Evolutionary conservation across 37 sponge, comb jelly and placozoan species (phyloP), one percentile per base, ranked within the genome.

Genomic region (Dysidea cf. avara): DNA sequence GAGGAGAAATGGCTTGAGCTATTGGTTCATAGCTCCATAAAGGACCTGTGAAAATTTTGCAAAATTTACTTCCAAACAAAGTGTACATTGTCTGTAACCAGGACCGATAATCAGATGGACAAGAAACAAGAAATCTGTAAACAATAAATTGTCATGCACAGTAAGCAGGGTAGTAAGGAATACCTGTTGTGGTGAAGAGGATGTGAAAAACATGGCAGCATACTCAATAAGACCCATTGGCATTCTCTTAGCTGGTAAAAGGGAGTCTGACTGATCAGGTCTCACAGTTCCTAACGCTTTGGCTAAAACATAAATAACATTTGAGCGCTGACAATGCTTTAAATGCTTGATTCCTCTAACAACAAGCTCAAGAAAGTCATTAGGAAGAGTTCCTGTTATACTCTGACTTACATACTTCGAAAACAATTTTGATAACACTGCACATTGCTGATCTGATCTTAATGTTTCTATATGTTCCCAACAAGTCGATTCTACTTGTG

Each of bases 181-280:
- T 73, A 74, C 82, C 82, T 64, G 26, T 30, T 64, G 30, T 16
- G 64, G 0, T 3, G 56, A 21, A n/a, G 21, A 30, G 39, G 67
- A 64, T 32, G 54, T 64, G 51, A 72, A 81, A 64, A 73, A 81
- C 40, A 63, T 60, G 0, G 62, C 60, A 36, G 26, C 43, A 48
- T 81, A 39, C 21, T 81, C 82, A 73, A 81, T 62, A 11, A 81
- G 43, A 22, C 82, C 66, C 64, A 69, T 62, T 16, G 81, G 62
- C 81, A 79, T 79, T 26, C 61, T 69, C 30, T 65, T 66, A 2
- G 46, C 63, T 18, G 70, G 80, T 28, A 79, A 69, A 2, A 51
- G 34, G 20, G 80, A 60, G 33, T 76, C 77, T 3, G 71, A 61
- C 7, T 69, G 51, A 68, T 79, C 80, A 29, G 51, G 11, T 7